These are phyloP conservation scores for Arvicanthis niloticus DNA, from an alignment of 2,113 vertebrate genomes.

Conservation along the genomic window DNA sequence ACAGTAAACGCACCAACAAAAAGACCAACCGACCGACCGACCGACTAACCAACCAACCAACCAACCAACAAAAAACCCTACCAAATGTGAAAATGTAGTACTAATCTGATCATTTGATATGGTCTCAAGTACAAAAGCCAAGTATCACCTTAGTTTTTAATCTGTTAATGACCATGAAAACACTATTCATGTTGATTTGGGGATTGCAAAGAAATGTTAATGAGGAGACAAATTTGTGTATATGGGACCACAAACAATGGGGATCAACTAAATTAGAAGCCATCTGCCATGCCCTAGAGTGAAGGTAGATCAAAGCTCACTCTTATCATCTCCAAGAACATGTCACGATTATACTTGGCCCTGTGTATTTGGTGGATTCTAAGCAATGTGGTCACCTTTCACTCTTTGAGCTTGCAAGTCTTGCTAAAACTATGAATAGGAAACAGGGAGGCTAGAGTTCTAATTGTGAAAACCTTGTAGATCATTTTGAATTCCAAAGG, in stretches of 20 bases:
- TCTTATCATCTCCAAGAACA: not conserved
- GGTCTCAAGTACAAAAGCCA: not conserved
- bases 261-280: not conserved
- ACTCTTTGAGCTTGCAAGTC: not conserved
- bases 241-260: not conserved
- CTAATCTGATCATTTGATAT: not conserved
- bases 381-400: not conserved
- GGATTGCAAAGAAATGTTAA: not conserved
- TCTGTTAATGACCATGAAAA: not conserved
- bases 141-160: not conserved
- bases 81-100: not conserved
- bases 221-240: not conserved
- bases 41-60: too few species aligned
- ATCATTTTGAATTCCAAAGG: not conserved
- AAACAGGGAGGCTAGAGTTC: not conserved
- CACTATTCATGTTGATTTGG: not conserved
- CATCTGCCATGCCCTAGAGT: not conserved
- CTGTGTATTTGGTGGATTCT: not conserved
- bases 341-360: not conserved
- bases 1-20: not conserved
- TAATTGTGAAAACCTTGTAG: conserved; percentile 5
- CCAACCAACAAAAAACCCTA: too few species aligned
- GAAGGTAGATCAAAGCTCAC: not conserved
- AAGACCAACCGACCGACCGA: not conserved
- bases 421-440: conserved; percentile 8